A percentile compares a stretch with the other conserved stretches of the same genome.
Conservation (phyloP, 2,797 vertebrate genomes). For the Caiman crocodilus region DNA sequence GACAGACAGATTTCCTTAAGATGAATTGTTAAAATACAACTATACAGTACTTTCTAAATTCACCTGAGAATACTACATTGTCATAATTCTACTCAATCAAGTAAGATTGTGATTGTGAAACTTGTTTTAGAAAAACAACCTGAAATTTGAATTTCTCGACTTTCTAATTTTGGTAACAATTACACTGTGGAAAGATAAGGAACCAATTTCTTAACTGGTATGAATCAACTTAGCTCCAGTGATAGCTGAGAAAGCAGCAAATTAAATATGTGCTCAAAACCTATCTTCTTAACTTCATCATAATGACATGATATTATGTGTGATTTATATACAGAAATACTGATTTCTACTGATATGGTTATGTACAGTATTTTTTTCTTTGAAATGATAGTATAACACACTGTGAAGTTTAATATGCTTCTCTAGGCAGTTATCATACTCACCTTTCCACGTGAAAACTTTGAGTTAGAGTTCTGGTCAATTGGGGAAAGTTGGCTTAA, state of each 20-base stretch:
- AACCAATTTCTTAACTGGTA: background rate
- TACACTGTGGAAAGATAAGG: background rate
- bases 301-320: background rate
- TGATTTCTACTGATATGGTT: no score
- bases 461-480: background rate
- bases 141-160: background rate
- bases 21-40: background rate
- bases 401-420: no score
- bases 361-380: no score
- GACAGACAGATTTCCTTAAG: background rate
- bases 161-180: background rate
- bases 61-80: background rate
- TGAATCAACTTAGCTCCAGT: background rate
- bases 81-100: background rate
- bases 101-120: background rate
- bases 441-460: background rate
- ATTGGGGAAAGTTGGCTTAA: background rate
- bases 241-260: background rate
- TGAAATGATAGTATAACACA: background rate
- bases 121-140: background rate
- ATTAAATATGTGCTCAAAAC: background rate
- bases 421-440: background rate
- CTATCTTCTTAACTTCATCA: background rate
- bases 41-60: background rate
- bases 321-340: background rate